Evolutionary conservation across 2,113 vertebrate genomes (phyloP).

Genomic region (Mastomys natalensis): DNA sequence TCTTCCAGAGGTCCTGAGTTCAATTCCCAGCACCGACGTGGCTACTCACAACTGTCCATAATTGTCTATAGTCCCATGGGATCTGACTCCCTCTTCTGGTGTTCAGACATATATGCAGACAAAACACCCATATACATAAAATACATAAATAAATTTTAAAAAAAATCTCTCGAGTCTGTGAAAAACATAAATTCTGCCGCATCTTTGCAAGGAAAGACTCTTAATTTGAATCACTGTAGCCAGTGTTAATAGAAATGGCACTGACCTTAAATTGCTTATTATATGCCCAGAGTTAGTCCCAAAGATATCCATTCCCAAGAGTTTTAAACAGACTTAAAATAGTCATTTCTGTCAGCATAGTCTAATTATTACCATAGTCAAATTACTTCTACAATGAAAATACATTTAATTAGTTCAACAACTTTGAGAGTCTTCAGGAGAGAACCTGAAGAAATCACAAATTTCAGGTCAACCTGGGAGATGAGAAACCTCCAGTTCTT

Average conservation of each 20-base stretch:
- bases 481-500: neutral
- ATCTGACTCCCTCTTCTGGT: neutral
- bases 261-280: conserved; percentile 34
- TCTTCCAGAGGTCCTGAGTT: neutral
- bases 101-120: neutral
- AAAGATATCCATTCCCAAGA: conserved; percentile 36
- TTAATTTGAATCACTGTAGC: neutral
- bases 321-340: conserved; percentile 66
- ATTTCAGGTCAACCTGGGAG: neutral
- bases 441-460: neutral
- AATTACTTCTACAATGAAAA: conserved; percentile 66
- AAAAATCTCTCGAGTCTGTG: neutral
- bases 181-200: neutral
- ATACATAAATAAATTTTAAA: neutral
- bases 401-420: conserved; percentile 50
- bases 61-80: neutral
- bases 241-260: neutral
- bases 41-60: neutral
- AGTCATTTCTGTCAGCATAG: conserved; percentile 27
- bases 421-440: conserved; percentile 22
- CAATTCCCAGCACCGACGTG: neutral
- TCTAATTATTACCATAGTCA: conserved; percentile 55
- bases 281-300: conserved; percentile 17
- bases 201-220: neutral
- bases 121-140: neutral